These are phyloP conservation scores for Hippocampus barbouri DNA, from an alignment of 2,113 vertebrate species.

Conservation along the genomic window DNA sequence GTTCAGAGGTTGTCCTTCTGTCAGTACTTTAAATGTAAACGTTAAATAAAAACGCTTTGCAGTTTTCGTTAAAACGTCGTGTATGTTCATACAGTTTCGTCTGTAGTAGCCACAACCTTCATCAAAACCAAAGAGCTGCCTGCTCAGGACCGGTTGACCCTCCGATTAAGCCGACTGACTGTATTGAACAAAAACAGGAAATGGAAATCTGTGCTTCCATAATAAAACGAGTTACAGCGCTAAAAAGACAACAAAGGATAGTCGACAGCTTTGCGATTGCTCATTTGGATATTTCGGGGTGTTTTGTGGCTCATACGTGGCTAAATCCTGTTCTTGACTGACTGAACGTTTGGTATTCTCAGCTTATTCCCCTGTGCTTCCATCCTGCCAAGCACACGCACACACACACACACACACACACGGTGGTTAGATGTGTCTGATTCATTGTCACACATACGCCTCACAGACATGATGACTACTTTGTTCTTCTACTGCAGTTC, in stretches of 20 bases:
- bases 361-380: background rate
- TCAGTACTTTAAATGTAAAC: too few species aligned
- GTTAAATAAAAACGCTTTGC: too few species aligned
- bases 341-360: background rate
- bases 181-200: background rate
- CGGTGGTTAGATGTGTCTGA: conserved; percentile 27
- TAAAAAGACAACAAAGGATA: background rate
- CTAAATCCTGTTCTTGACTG: background rate
- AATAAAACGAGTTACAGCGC: background rate
- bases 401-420: conserved; percentile 12
- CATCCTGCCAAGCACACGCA: conserved; percentile 7
- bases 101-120: too few species aligned
- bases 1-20: background rate
- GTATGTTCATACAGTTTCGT: too few species aligned
- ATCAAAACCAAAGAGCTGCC: background rate
- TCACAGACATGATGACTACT: conserved; percentile 39
- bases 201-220: background rate
- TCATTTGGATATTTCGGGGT: background rate
- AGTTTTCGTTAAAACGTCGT: too few species aligned
- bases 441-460: conserved; percentile 32
- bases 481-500: conserved; percentile 42
- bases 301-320: background rate
- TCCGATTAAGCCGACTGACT: background rate
- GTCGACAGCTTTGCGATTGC: background rate
- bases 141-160: background rate